phyloP scores from a whole-genome alignment of 2,797 vertebrate species.

The Holocentrus rufus region DNA sequence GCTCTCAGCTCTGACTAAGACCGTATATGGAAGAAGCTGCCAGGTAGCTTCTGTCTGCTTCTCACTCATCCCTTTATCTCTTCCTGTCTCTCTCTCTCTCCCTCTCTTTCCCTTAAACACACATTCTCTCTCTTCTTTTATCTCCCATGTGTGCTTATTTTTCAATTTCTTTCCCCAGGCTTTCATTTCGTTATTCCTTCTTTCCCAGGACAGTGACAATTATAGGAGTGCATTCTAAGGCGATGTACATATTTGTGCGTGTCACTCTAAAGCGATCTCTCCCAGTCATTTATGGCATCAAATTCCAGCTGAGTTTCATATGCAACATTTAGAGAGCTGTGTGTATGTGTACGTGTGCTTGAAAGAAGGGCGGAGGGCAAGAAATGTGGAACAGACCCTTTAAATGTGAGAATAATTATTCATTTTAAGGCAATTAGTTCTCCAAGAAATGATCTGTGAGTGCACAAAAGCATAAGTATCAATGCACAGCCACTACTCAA shows the following conservation, averaged over 20 bases:
- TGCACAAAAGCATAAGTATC: neutral
- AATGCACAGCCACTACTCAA: neutral
- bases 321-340: conserved; percentile 24
- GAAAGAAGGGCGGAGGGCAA: neutral
- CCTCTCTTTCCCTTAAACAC: conserved; percentile 27
- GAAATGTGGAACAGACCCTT: neutral
- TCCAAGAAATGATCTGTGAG: neutral
- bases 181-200: conserved; percentile 11
- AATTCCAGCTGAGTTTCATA: conserved; percentile 55
- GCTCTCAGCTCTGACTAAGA: conserved; percentile 62
- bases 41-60: conserved; percentile 69
- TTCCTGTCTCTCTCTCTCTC: neutral
- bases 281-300: conserved; percentile 56
- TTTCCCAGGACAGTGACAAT: conserved; percentile 37
- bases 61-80: conserved; percentile 43
- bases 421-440: neutral
- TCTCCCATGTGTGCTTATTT: conserved; percentile 21
- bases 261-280: conserved; percentile 14
- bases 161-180: neutral
- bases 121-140: conserved; percentile 15
- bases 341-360: neutral
- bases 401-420: conserved; percentile 2
- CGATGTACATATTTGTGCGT: conserved; percentile 27
- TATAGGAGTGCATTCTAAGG: conserved; percentile 17
- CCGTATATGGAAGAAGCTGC: conserved; percentile 80